These are phyloP conservation scores for Cichlasoma orientale DNA, from an alignment of 2,797 vertebrate genomes.

Conservation along the genomic window DNA sequence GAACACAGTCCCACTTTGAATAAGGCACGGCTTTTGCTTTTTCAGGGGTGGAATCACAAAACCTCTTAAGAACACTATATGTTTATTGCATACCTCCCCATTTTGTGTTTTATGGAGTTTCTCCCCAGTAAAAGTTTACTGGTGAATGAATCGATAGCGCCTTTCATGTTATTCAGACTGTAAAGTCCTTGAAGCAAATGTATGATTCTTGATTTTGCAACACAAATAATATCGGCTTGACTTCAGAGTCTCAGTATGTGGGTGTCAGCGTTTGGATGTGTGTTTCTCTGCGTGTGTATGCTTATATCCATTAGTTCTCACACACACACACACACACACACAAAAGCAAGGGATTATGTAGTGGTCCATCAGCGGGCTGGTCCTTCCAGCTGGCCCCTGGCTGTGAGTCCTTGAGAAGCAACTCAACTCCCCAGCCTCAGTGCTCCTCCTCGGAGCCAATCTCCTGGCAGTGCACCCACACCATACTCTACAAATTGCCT, in stretches of 20 bases:
- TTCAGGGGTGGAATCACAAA: background rate
- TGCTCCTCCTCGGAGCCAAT: constrained; percentile 57
- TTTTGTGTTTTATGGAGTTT: background rate
- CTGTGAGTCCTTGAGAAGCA: constrained; percentile 50
- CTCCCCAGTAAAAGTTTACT: background rate
- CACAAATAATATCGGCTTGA: constrained; percentile 6
- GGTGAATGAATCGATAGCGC: background rate
- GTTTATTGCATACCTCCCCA: background rate
- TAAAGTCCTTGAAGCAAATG: background rate
- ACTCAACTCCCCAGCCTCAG: constrained; percentile 59
- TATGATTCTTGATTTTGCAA: background rate
- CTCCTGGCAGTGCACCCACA: constrained; percentile 71
- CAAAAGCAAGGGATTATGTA: constrained; percentile 7
- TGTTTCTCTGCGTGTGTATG: constrained; percentile 6
- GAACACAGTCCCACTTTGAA: background rate
- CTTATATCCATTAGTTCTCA: background rate
- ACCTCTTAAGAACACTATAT: background rate
- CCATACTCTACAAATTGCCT: constrained; percentile 81
- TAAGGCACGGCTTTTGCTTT: too few species aligned
- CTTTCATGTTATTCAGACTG: background rate
- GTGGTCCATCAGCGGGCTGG: constrained; percentile 22
- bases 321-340: background rate
- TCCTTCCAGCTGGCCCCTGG: constrained; percentile 28
- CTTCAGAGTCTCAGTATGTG: background rate
- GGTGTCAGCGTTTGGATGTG: background rate